phyloP scores from a whole-genome alignment of 2,113 vertebrate genomes.

The Cervus canadensis region DNA sequence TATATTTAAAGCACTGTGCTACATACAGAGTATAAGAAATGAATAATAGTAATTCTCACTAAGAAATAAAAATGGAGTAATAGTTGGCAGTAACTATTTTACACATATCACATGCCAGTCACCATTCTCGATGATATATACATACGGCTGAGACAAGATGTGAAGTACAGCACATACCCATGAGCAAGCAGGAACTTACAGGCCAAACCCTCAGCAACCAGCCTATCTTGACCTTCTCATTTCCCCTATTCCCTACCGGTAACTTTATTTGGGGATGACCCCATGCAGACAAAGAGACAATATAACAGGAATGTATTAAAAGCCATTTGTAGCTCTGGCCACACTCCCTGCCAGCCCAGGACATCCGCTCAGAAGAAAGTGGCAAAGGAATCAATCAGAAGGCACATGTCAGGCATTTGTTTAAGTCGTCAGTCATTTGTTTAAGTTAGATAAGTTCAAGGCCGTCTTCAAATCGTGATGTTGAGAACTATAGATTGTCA shows the following conservation, averaged over 20 bases:
- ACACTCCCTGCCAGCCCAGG: background rate
- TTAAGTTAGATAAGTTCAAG: background rate
- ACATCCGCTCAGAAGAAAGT: background rate
- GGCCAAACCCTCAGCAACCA: background rate
- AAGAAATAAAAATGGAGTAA: background rate
- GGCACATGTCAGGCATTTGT: background rate
- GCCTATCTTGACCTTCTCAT: background rate
- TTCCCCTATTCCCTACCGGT: background rate
- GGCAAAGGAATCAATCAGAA: background rate
- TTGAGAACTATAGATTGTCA: background rate
- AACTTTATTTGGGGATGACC: background rate
- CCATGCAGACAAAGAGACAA: background rate
- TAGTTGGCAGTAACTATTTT: background rate
- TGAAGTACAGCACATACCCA: background rate
- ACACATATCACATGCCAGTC: no score
- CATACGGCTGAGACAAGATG: background rate
- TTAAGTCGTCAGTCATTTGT: background rate
- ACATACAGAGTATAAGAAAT: background rate
- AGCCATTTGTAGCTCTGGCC: background rate
- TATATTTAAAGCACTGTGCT: background rate
- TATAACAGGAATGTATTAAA: background rate
- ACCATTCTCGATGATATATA: no score
- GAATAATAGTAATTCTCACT: background rate
- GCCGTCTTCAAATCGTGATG: background rate
- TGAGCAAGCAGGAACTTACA: background rate